A percentile compares a stretch with the other conserved stretches of the same genome.
Conservation (phyloP, 2,113 vertebrate species). For the Anseranas semipalmata region DNA sequence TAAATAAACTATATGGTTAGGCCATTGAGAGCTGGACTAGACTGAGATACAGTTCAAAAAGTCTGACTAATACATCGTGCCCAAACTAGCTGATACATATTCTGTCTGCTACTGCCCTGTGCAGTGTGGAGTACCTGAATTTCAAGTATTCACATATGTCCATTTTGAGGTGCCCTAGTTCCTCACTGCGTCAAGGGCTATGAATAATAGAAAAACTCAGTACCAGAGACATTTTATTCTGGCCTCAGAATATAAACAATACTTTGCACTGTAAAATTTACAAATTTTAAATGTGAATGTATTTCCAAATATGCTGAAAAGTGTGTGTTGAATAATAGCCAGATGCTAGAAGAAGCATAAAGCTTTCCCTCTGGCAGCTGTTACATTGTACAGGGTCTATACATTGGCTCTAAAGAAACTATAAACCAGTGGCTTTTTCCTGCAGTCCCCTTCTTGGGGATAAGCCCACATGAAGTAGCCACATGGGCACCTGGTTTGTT, state of each 20-base stretch:
- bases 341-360: background rate
- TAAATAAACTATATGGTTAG: background rate
- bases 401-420: background rate
- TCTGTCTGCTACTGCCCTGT: background rate
- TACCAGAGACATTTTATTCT: background rate
- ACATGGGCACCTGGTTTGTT: background rate
- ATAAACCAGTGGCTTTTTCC: background rate
- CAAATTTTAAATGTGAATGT: background rate
- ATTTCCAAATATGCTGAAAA: background rate
- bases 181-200: background rate
- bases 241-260: background rate
- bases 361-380: background rate
- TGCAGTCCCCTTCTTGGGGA: background rate
- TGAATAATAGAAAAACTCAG: background rate
- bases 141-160: background rate
- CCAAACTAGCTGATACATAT: background rate
- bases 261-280: background rate
- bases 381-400: background rate
- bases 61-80: background rate
- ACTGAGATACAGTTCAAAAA: background rate
- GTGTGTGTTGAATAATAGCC: background rate
- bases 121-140: background rate
- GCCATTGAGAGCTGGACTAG: background rate
- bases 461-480: background rate
- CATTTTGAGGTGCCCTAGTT: background rate